phyloP scores from a whole-genome alignment of 2,113 vertebrate species.

The Labeo catla region DNA sequence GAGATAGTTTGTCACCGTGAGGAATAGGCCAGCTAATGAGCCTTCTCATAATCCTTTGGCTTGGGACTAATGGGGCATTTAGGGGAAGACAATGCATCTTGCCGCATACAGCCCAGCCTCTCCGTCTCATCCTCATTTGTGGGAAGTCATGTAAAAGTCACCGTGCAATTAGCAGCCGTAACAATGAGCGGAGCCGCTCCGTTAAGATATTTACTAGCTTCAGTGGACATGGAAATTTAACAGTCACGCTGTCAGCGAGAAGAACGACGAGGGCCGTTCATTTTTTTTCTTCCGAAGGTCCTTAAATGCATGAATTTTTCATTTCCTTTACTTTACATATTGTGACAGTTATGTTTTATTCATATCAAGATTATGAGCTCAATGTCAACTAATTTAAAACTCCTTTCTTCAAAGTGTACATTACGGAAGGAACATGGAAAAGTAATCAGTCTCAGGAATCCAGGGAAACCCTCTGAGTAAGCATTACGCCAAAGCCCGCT shows the following conservation, averaged over 20 bases:
- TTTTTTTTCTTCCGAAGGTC: slow-evolving; percentile 12
- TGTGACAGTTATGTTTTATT: slow-evolving; percentile 37
- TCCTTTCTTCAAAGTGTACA: slow-evolving; percentile 11
- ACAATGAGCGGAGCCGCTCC: slow-evolving; percentile 61
- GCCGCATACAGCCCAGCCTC: slow-evolving; percentile 68
- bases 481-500: neutral
- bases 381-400: slow-evolving; percentile 37
- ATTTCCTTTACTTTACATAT: slow-evolving; percentile 36
- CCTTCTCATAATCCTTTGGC: slow-evolving; percentile 77
- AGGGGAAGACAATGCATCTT: slow-evolving; percentile 79
- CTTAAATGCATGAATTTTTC: slow-evolving; percentile 24
- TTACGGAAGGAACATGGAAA: slow-evolving; percentile 5
- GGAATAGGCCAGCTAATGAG: slow-evolving; percentile 77
- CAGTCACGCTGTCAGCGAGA: neutral
- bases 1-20: slow-evolving; percentile 74
- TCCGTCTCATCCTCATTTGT: slow-evolving; percentile 74
- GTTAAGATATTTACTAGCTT: slow-evolving; percentile 44
- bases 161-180: slow-evolving; percentile 73
- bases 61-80: slow-evolving; percentile 79
- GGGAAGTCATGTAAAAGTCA: slow-evolving; percentile 72
- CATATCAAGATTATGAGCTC: slow-evolving; percentile 30
- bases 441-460: slow-evolving; percentile 11
- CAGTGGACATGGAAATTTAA: slow-evolving; percentile 45
- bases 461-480: neutral
- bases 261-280: neutral